These are phyloP conservation scores for Drosophila nr. medialis DNA, from an alignment of 2,888 invertebrate species.

Conservation along the genomic window DNA sequence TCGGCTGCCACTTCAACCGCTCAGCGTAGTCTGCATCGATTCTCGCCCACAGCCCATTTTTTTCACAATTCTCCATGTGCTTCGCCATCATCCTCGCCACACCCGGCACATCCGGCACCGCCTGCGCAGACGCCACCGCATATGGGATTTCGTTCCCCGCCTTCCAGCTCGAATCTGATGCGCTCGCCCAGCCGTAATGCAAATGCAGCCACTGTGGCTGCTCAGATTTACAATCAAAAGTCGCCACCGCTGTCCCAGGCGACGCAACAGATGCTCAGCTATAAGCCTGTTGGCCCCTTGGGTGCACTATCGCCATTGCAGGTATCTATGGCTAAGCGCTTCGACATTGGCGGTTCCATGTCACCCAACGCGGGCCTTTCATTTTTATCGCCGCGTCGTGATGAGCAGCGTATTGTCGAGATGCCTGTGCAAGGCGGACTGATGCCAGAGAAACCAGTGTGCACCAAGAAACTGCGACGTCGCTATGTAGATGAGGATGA, in stretches of 20 bases:
- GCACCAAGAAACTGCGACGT: conserved; percentile 83
- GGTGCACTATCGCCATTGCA: conserved; percentile 83
- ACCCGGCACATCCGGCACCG: conserved; percentile 74
- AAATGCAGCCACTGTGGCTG: conserved; percentile 60
- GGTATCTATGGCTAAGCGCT: conserved; percentile 82
- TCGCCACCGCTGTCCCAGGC: conserved; percentile 82
- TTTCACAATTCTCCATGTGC: conserved; percentile 84
- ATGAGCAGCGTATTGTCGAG: conserved; percentile 83
- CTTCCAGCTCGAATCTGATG: conserved; percentile 74
- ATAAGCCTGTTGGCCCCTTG: conserved; percentile 82
- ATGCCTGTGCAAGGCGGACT: conserved; percentile 81
- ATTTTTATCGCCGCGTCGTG: conserved; percentile 83
- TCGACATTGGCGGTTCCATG: conserved; percentile 82
- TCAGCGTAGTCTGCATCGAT: conserved; percentile 69
- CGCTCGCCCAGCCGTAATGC: conserved; percentile 82
- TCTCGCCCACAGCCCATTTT: conserved; percentile 75
- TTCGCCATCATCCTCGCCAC: conserved; percentile 84
- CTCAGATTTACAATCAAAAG: conserved; percentile 75
- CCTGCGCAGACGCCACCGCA: conserved; percentile 63
- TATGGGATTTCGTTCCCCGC: conserved; percentile 82
- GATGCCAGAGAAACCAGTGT: conserved; percentile 83
- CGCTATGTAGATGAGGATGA: conserved; percentile 85
- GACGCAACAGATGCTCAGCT: conserved; percentile 82
- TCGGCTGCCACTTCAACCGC: conserved; percentile 50
- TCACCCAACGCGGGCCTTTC: conserved; percentile 82